Percentiles rank a stretch among this genome's conserved stretches.
Evolutionary conservation across 2,113 vertebrate species (phyloP).

Genomic region (Sturnira hondurensis): DNA sequence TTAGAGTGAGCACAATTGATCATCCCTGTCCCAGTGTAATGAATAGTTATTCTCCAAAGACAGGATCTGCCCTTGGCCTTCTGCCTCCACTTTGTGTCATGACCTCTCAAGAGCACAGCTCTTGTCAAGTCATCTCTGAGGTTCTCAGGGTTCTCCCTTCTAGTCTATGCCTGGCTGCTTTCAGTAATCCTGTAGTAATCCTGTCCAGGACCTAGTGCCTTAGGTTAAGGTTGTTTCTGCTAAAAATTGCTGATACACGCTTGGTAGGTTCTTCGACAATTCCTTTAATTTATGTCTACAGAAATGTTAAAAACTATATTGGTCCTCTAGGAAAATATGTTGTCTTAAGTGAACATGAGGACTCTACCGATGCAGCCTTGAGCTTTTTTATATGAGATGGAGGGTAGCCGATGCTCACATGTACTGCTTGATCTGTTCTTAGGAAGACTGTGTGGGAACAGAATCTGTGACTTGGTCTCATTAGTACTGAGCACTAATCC

Average conservation of each 20-base stretch:
- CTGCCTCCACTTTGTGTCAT: not conserved
- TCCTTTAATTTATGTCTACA: not conserved
- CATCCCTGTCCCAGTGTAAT: accelerated
- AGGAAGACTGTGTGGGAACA: not conserved
- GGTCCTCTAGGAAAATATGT: not conserved
- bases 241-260: not conserved
- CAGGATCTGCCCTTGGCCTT: not conserved
- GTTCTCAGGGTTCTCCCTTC: accelerated
- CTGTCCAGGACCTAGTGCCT: not conserved
- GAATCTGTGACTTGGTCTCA: not conserved
- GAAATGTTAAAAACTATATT: not conserved
- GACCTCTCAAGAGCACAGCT: accelerated
- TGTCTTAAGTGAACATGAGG: not conserved
- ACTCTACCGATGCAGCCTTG: not conserved
- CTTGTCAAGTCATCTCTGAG: not conserved
- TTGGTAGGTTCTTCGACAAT: not conserved
- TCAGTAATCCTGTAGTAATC: not conserved
- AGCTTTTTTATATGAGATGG: not conserved
- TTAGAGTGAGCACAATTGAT: not conserved
- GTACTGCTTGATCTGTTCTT: not conserved
- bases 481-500: constrained; percentile 1
- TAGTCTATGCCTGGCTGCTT: not conserved
- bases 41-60: not conserved
- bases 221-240: not conserved
- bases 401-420: not conserved